Evolutionary conservation across 2,113 vertebrate genomes (phyloP).

Genomic region (Oreochromis aureus): DNA sequence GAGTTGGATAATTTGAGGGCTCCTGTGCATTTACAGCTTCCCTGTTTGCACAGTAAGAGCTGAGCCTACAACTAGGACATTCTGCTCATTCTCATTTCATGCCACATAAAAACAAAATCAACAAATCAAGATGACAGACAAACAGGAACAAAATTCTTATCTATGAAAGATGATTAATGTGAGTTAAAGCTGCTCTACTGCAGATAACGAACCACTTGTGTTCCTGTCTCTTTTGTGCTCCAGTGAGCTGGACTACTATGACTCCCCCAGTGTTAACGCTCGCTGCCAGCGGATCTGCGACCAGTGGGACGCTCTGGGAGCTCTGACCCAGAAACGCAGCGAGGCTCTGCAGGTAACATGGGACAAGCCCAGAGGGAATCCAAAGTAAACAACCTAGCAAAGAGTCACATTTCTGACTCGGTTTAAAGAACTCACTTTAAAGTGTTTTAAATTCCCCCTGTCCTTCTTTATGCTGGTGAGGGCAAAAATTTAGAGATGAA

Average conservation of each 20-base stretch:
- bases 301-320: slow-evolving; percentile 93
- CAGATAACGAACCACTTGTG: background rate
- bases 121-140: background rate
- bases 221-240: background rate
- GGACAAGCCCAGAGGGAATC: background rate
- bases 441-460: background rate
- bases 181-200: background rate
- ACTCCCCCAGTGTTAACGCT: slow-evolving; percentile 94
- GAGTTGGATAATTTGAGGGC: background rate
- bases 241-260: slow-evolving; percentile 98
- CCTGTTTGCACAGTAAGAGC: background rate
- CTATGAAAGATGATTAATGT: background rate
- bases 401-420: background rate
- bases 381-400: background rate
- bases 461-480: background rate
- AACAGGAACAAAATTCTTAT: background rate
- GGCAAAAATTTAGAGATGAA: slow-evolving; percentile 3
- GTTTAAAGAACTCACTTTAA: background rate
- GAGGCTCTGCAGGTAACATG: slow-evolving; percentile 90
- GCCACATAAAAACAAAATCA: background rate
- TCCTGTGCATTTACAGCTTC: background rate
- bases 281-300: slow-evolving; percentile 98
- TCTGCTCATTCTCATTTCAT: background rate
- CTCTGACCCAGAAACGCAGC: slow-evolving; percentile 89
- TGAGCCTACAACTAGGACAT: background rate